These are phyloP conservation scores for Antennarius maculatus DNA, from an alignment of 2,797 vertebrate species.

Conservation along the genomic window DNA sequence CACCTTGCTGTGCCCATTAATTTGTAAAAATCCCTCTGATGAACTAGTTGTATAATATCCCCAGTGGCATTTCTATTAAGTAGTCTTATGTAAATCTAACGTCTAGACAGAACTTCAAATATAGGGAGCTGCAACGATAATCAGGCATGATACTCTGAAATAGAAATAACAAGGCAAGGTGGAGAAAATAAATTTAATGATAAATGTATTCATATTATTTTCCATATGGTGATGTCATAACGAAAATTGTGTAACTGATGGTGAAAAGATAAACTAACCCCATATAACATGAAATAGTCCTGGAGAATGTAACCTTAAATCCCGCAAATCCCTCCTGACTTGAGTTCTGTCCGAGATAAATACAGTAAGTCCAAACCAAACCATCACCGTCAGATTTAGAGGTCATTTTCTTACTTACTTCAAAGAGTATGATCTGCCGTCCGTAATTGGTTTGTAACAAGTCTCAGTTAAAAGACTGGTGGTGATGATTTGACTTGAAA, in stretches of 20 bases:
- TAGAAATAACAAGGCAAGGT: no score
- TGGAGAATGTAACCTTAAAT: neutral
- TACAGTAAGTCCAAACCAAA: neutral
- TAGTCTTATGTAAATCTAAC: no score
- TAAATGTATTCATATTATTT: no score
- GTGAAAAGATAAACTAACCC: neutral
- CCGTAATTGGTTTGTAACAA: constrained; percentile 73
- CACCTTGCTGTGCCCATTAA: no score
- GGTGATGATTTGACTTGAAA: neutral
- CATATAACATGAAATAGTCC: neutral
- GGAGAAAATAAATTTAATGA: no score
- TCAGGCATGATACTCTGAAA: no score
- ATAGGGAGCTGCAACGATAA: no score
- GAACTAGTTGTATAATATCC: neutral
- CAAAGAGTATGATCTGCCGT: constrained; percentile 59
- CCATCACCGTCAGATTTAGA: neutral
- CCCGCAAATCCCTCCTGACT: neutral
- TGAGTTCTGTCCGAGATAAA: neutral
- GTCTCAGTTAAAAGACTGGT: constrained; percentile 39
- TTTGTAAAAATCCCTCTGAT: no score
- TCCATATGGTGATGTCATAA: no score
- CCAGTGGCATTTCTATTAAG: neutral
- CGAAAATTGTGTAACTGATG: no score
- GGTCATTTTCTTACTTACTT: constrained; percentile 56
- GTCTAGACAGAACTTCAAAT: no score